Evolutionary conservation across 2,113 vertebrate species (phyloP).

Genomic region (Tetraodon nigroviridis): DNA sequence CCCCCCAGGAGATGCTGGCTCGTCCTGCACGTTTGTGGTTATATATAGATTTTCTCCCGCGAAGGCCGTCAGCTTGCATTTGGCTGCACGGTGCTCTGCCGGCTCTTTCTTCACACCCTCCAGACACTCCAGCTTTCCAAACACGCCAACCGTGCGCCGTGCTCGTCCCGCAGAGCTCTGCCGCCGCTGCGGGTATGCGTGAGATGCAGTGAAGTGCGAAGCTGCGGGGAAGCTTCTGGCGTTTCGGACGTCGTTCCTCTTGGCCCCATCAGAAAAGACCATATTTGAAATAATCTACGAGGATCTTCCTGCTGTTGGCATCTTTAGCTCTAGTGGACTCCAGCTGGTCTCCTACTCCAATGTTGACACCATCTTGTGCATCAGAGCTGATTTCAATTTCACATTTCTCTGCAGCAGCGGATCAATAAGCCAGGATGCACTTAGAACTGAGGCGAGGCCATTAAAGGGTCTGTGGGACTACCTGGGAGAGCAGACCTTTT

Average conservation of each 20-base stretch:
- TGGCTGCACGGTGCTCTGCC: constrained; percentile 46
- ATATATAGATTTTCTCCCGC: constrained; percentile 65
- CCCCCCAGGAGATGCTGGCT: constrained; percentile 25
- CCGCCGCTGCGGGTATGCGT: constrained; percentile 22
- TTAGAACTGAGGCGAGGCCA: constrained; percentile 46
- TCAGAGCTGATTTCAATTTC: constrained; percentile 52
- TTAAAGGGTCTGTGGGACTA: constrained; percentile 38
- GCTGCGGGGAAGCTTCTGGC: constrained; percentile 31
- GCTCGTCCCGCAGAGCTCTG: constrained; percentile 53
- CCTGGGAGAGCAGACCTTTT: constrained; percentile 32
- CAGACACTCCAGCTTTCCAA: constrained; percentile 29
- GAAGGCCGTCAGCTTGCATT: constrained; percentile 59
- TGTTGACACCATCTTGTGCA: constrained; percentile 48
- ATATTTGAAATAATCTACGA: too few species aligned
- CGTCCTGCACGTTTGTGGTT: constrained; percentile 51
- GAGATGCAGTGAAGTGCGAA: constrained; percentile 28
- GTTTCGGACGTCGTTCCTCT: constrained; percentile 5
- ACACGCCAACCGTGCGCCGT: constrained; percentile 27
- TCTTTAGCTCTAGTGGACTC: constrained; percentile 24
- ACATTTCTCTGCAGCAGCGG: constrained; percentile 41
- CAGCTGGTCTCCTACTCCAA: constrained; percentile 37
- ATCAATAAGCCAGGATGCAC: constrained; percentile 59
- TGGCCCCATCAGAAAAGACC: not conserved
- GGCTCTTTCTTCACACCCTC: constrained; percentile 56
- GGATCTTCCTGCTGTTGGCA: constrained; percentile 5